phyloP scores from a whole-genome alignment of 2,888 invertebrate species.

The Drosophila percnosoma region DNA sequence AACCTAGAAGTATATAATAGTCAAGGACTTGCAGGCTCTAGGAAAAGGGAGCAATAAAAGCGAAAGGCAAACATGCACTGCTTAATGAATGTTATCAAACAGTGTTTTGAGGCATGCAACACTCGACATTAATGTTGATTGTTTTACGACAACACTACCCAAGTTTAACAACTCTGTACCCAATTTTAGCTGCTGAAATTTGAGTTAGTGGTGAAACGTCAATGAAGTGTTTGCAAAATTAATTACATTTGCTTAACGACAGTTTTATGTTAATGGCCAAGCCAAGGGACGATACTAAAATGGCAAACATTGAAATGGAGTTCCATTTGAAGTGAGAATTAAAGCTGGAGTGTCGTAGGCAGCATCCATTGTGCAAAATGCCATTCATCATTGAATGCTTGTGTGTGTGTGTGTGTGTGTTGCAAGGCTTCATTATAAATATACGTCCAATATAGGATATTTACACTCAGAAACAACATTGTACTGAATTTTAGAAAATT shows the following conservation, averaged over 20 bases:
- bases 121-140: slow-evolving; percentile 1
- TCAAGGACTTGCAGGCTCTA: background rate
- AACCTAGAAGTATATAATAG: background rate
- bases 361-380: slow-evolving; percentile 31
- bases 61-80: background rate
- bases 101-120: background rate
- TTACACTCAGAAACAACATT: background rate
- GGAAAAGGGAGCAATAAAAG: background rate
- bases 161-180: slow-evolving; percentile 5
- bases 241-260: slow-evolving; percentile 62
- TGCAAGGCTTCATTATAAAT: slow-evolving; percentile 53
- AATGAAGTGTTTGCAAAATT: slow-evolving; percentile 44
- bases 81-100: background rate
- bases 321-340: slow-evolving; percentile 1
- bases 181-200: slow-evolving; percentile 11
- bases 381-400: slow-evolving; percentile 26
- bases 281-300: slow-evolving; percentile 46
- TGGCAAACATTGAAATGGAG: slow-evolving; percentile 48
- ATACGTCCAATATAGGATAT: slow-evolving; percentile 35
- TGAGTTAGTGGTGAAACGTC: slow-evolving; percentile 11
- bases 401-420: slow-evolving; percentile 12
- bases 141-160: slow-evolving; percentile 5
- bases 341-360: background rate
- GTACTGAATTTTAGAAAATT: background rate
- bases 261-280: slow-evolving; percentile 49